Percentiles rank a stretch among this genome's conserved stretches.
Conservation (phyloP, 2,797 vertebrate species). For the Gymnoscopelus braueri region DNA sequence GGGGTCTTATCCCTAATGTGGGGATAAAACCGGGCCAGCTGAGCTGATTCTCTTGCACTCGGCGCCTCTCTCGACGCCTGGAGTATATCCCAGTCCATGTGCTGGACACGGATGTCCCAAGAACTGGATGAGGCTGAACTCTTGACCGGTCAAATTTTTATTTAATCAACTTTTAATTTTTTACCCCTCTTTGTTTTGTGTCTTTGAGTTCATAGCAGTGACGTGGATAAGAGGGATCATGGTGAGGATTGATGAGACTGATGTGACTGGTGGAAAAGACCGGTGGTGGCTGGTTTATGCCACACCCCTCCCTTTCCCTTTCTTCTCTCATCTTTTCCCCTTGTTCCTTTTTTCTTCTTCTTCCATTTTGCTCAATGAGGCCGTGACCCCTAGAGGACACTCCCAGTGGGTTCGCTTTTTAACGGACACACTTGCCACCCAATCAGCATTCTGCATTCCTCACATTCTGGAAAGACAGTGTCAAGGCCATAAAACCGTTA, state of each 20-base stretch:
- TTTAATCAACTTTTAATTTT: not conserved
- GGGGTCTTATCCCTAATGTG: conserved; percentile 14
- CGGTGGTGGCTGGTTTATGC: too few species aligned
- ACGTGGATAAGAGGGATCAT: conserved; percentile 3
- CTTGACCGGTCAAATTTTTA: conserved; percentile 35
- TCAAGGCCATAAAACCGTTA: conserved; percentile 66
- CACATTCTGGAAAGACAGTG: conserved; percentile 69
- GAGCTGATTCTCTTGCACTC: conserved; percentile 6
- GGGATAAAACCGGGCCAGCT: conserved; percentile 6
- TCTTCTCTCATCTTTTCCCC: not conserved
- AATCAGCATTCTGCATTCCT: conserved; percentile 59
- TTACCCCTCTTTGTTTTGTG: too few species aligned
- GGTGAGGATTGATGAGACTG: not conserved
- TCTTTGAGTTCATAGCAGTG: too few species aligned
- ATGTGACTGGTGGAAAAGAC: too few species aligned
- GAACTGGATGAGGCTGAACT: conserved; percentile 31
- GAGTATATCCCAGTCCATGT: conserved; percentile 55
- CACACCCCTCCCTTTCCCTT: too few species aligned
- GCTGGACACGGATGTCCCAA: conserved; percentile 23
- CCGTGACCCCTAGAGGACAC: conserved; percentile 44
- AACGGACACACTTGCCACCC: conserved; percentile 39
- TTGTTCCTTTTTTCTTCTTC: conserved; percentile 10
- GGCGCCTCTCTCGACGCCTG: conserved; percentile 33
- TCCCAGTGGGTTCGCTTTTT: conserved; percentile 40
- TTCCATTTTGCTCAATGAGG: conserved; percentile 23